Base-by-base conservation (phyloP, 2,113 vertebrate species). In the Strix aluco region DNA sequence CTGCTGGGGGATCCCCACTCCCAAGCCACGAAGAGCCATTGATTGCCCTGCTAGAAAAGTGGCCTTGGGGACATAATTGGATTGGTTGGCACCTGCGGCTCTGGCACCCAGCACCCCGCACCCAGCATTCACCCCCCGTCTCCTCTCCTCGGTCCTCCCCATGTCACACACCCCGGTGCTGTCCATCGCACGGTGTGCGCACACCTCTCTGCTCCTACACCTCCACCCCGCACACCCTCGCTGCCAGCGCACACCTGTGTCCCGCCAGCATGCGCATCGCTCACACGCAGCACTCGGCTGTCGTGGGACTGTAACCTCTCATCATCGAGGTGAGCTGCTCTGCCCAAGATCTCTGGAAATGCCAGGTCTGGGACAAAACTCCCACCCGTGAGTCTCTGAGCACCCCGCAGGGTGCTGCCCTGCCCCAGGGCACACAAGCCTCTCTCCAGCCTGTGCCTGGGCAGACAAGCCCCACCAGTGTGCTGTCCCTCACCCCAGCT, bases 211-310 rank as follows among this genome's bases (percentile, higher is more conserved):
- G 67, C 81, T 47, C 57, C 27, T 11, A 8, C 49, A 40, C 23
- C 42, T 52, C 27, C 12, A 14, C 23, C 38, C 27, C 0, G 2
- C 21, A 61, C 2, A 0, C 29, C 16, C 11, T 15, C 5, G 3
- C 34, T 0, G 10, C 22, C 49, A 5, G 11, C 1, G 1, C 19
- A 2, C 74, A 20, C 23, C 22, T 0, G 1, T 1, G 1, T 21
- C 38, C 47, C 4, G 0, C 52, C 55, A 36, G 17, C 1, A 2
- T 1, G 3, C n/a, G 3, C 19, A 4, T 10, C 1, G 2, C 17
- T 13, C 15, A 7, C n/a, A n/a, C 2, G 12, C 38, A 46, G 61
- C 3, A 0, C 63, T 52, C 2, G 6, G 34, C 74, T 44, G 20
- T 20, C 0, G 0, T 8, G 3, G 55, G 26, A 32, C 44, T 17